phyloP scores from a whole-genome alignment of 2,888 invertebrate genomes.

The Agriotes lineatus region DNA sequence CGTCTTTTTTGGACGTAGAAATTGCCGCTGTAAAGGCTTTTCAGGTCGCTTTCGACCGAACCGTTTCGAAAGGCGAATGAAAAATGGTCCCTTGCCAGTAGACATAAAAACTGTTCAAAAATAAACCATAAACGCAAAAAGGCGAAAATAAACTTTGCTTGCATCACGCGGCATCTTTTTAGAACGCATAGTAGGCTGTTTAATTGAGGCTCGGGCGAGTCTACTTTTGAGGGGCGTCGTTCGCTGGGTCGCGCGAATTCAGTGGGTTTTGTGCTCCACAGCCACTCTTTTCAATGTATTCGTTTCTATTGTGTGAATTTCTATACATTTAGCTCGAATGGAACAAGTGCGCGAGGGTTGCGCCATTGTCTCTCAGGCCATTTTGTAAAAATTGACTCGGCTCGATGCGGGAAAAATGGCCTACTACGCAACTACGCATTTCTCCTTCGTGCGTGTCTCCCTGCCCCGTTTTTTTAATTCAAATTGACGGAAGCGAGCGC shows the following conservation, averaged over 20 bases:
- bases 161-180: constrained; percentile 57
- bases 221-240: constrained; percentile 59
- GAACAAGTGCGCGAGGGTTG: constrained; percentile 43
- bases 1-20: no score
- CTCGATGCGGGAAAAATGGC: constrained; percentile 21
- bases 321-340: constrained; percentile 42
- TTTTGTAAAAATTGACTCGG: constrained; percentile 37
- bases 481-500: neutral
- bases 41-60: neutral
- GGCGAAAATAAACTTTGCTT: constrained; percentile 52
- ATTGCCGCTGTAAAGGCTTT: no score
- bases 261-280: constrained; percentile 40
- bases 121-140: constrained; percentile 48
- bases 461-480: constrained; percentile 10
- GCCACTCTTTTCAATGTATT: constrained; percentile 48
- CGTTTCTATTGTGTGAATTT: constrained; percentile 46
- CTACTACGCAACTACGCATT: constrained; percentile 12
- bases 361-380: constrained; percentile 34
- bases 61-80: neutral
- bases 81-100: neutral
- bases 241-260: constrained; percentile 45
- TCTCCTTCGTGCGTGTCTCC: constrained; percentile 23
- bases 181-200: constrained; percentile 62
- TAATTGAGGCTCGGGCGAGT: constrained; percentile 65
- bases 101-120: constrained; percentile 36